Conservation (phyloP, 2,888 invertebrate genomes). For the Willowsia nigromaculata region DNA sequence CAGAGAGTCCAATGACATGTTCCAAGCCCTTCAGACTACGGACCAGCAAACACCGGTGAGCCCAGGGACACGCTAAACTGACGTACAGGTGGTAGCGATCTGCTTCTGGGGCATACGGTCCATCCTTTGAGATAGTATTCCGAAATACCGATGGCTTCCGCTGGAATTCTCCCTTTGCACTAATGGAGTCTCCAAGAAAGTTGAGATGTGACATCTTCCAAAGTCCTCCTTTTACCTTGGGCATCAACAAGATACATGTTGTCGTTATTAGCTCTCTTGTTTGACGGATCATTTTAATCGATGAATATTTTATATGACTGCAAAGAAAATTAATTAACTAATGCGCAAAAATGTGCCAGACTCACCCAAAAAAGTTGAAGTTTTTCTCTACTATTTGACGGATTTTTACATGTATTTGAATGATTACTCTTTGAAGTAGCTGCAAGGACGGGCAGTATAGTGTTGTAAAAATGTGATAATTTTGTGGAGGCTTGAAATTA, state of each 20-base stretch:
- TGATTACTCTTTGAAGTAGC: too few relatives aligned
- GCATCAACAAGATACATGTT: not conserved
- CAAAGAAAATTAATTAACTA: too few relatives aligned
- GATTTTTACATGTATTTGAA: too few relatives aligned
- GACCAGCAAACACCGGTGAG: conserved; percentile 74
- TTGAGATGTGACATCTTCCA: conserved; percentile 24
- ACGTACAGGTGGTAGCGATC: conserved; percentile 76
- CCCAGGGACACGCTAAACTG: conserved; percentile 77
- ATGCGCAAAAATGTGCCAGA: too few relatives aligned
- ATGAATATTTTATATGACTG: too few relatives aligned
- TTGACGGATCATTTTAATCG: too few relatives aligned
- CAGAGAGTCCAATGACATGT: conserved; percentile 73
- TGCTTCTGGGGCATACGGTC: conserved; percentile 71
- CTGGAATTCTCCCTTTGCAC: conserved; percentile 69
- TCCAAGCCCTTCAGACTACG: conserved; percentile 74
- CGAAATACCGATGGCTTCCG: conserved; percentile 70
- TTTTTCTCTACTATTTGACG: too few relatives aligned
- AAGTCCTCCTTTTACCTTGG: not conserved
- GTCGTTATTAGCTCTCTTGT: too few relatives aligned
- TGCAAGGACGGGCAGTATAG: too few relatives aligned
- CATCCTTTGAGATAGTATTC: conserved; percentile 65
- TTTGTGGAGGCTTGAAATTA: too few relatives aligned
- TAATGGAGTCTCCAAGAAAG: conserved; percentile 36
- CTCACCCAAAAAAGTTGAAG: too few relatives aligned
- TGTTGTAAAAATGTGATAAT: too few relatives aligned